These are phyloP conservation scores for Dryobotodes eremita DNA, from an alignment of 2,888 invertebrate genomes.

Conservation along the genomic window DNA sequence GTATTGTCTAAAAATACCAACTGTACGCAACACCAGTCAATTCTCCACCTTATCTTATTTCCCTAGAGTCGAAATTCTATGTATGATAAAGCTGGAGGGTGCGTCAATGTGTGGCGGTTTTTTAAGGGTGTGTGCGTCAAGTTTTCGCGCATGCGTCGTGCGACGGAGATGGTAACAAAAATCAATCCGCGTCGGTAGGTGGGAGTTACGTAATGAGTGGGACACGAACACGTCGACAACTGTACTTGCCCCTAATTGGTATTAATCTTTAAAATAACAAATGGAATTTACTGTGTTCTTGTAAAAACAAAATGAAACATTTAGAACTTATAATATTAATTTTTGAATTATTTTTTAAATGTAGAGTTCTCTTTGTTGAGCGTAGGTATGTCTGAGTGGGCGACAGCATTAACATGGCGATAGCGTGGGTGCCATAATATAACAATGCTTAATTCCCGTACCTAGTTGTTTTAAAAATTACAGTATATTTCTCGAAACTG, in stretches of 20 bases:
- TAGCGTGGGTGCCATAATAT: slow-evolving; percentile 52
- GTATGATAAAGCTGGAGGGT: slow-evolving; percentile 48
- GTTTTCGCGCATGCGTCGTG: slow-evolving; percentile 84
- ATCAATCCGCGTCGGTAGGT: slow-evolving; percentile 87
- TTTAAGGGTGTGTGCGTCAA: slow-evolving; percentile 78
- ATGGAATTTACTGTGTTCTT: slow-evolving; percentile 22
- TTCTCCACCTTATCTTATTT: slow-evolving; percentile 57
- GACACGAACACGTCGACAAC: slow-evolving; percentile 80
- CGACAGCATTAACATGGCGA: too few relatives aligned
- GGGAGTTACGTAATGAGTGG: slow-evolving; percentile 88
- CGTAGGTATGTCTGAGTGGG: slow-evolving; percentile 45
- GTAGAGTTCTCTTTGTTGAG: slow-evolving; percentile 39
- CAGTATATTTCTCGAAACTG: slow-evolving; percentile 36
- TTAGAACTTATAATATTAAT: slow-evolving; percentile 7
- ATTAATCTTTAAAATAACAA: slow-evolving; percentile 73
- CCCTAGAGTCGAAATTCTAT: slow-evolving; percentile 64
- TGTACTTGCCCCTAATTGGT: slow-evolving; percentile 80
- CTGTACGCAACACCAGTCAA: slow-evolving; percentile 28
- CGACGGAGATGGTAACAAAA: slow-evolving; percentile 82
- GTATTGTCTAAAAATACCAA: slow-evolving; percentile 89
- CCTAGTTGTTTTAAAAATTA: slow-evolving; percentile 16
- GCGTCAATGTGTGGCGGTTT: slow-evolving; percentile 74
- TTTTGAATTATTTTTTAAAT: slow-evolving; percentile 11
- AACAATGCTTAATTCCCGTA: slow-evolving; percentile 17
- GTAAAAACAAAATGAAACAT: not conserved